These are phyloP conservation scores for Drosophila maculinotata DNA, from an alignment of 2,888 invertebrate genomes.

Conservation along the genomic window DNA sequence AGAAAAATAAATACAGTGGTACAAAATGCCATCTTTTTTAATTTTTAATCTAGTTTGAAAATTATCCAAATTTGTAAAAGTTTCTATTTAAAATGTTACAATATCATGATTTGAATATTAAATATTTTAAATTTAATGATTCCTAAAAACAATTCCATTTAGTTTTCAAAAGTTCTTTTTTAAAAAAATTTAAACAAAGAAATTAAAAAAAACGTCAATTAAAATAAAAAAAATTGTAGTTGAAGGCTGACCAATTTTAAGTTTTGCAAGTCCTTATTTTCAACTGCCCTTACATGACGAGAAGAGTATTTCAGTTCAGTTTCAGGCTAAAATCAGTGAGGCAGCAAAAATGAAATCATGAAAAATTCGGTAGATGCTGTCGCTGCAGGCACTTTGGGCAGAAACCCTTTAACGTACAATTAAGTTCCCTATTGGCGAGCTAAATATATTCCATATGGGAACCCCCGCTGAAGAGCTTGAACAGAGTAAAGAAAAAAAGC, in stretches of 20 bases:
- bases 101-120: no score
- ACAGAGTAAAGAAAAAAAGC: constrained; percentile 1
- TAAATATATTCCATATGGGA: constrained; percentile 9
- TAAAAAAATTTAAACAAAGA: no score
- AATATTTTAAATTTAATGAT: no score
- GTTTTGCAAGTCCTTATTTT: not conserved
- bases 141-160: no score
- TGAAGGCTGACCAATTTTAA: no score
- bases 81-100: no score
- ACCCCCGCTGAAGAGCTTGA: constrained; percentile 14
- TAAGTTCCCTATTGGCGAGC: constrained; percentile 45
- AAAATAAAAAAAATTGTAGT: no score
- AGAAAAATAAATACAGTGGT: constrained; percentile 1
- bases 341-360: constrained; percentile 66
- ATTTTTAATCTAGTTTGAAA: no score
- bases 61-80: no score
- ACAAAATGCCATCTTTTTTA: not conserved
- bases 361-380: constrained; percentile 9
- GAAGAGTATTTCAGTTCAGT: not conserved
- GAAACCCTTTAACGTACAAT: constrained; percentile 49
- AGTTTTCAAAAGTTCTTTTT: no score
- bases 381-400: constrained; percentile 16
- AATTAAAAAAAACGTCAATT: no score
- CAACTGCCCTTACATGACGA: not conserved
- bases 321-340: constrained; percentile 44